A percentile compares a stretch with the other conserved stretches of the same genome.
Evolutionary conservation across 2,113 vertebrate genomes (phyloP).

Genomic region (Chionomys nivalis): DNA sequence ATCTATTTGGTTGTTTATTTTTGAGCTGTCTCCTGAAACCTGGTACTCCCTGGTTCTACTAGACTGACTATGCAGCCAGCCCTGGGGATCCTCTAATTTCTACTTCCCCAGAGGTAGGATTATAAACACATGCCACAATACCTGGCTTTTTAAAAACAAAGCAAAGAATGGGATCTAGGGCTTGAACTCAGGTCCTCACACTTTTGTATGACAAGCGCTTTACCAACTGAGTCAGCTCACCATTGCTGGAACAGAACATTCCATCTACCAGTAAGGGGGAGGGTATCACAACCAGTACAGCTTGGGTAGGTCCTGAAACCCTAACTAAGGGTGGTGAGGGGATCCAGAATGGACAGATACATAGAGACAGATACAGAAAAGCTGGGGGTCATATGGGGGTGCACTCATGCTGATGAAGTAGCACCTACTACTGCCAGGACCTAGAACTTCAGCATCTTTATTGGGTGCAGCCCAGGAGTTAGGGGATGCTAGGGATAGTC

Average conservation of each 20-base stretch:
- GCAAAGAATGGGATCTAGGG: not conserved
- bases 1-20: not conserved
- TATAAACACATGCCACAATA: not conserved
- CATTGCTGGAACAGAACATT: not conserved
- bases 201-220: not conserved
- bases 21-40: not conserved
- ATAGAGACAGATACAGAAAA: not conserved
- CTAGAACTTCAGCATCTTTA: not conserved
- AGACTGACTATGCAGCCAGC: not conserved
- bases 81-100: not conserved
- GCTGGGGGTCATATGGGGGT: no score
- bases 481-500: not conserved
- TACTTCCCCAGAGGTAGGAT: not conserved
- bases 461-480: not conserved
- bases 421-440: not conserved
- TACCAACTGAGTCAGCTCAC: not conserved
- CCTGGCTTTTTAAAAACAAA: not conserved
- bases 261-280: not conserved
- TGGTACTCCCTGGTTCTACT: not conserved
- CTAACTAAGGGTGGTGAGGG: not conserved
- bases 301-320: not conserved
- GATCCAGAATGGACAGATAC: not conserved
- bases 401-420: not conserved
- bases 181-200: not conserved
- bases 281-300: not conserved